phyloP scores from a whole-genome alignment of 2,797 vertebrate genomes.

The Pyrocephalus nanus region DNA sequence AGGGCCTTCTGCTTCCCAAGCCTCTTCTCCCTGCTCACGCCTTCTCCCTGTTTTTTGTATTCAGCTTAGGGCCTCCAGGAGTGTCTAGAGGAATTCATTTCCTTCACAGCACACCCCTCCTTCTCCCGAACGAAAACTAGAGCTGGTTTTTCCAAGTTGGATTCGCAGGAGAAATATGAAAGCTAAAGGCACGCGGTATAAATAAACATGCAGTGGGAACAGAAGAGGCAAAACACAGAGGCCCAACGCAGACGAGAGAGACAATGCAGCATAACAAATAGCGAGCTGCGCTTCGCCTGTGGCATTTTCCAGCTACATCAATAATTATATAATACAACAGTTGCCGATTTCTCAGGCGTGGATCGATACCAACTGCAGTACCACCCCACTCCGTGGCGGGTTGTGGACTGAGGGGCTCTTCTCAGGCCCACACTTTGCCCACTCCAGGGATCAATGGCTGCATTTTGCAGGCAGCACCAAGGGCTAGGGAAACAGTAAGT shows the following conservation, averaged over 20 bases:
- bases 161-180: constrained; percentile 80
- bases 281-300: constrained; percentile 68
- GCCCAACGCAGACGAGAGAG: constrained; percentile 65
- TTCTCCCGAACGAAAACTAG: constrained; percentile 49
- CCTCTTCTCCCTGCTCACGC: not conserved
- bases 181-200: constrained; percentile 75
- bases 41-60: constrained; percentile 56
- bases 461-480: not conserved
- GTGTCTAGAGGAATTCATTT: constrained; percentile 67
- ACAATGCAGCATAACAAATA: constrained; percentile 81
- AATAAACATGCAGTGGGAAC: constrained; percentile 83
- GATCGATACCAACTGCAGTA: constrained; percentile 65
- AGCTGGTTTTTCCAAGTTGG: constrained; percentile 71
- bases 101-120: constrained; percentile 48
- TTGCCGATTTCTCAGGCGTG: constrained; percentile 63
- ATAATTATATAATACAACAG: constrained; percentile 80
- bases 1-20: constrained; percentile 23
- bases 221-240: constrained; percentile 67
- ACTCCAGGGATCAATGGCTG: not conserved
- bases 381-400: constrained; percentile 4
- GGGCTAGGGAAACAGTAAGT: rapidly evolving
- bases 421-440: not conserved
- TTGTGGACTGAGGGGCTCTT: constrained; percentile 14
- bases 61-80: constrained; percentile 45
- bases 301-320: constrained; percentile 78